Conservation (phyloP, 2,113 vertebrate species). For the Sinocyclocheilus anshuiensis region DNA sequence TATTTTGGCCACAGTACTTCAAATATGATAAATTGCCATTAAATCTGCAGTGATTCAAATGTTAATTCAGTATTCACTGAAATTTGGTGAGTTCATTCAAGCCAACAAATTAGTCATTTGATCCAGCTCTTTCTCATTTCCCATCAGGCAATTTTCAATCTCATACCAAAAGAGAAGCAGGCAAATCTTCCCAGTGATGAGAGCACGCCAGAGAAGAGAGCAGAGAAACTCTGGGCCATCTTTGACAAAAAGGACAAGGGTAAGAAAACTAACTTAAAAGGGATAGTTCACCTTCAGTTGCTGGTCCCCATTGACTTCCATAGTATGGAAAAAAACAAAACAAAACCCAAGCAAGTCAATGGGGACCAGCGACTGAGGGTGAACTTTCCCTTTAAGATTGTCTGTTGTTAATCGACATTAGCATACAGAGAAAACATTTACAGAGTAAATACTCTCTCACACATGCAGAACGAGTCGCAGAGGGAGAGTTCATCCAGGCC, state of each 20-base stretch:
- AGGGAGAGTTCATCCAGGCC: slow-evolving; percentile 71
- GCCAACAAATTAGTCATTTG: background rate
- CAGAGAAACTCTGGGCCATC: slow-evolving; percentile 70
- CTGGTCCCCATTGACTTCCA: too few relatives aligned
- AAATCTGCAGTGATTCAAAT: background rate
- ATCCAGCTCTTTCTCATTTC: background rate
- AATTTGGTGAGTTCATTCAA: background rate
- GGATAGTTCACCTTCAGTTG: too few relatives aligned
- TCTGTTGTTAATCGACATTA: background rate
- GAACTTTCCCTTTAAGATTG: too few relatives aligned
- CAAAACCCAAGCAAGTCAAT: too few relatives aligned
- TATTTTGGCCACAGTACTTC: too few relatives aligned
- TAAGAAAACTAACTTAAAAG: slow-evolving; percentile 48
- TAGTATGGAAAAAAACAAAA: too few relatives aligned
- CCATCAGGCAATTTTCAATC: slow-evolving; percentile 71
- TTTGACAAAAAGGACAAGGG: slow-evolving; percentile 69
- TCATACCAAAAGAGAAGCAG: slow-evolving; percentile 67
- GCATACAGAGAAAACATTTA: background rate
- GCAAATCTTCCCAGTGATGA: slow-evolving; percentile 59
- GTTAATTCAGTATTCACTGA: background rate
- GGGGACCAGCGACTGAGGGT: too few relatives aligned
- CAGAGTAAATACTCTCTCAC: background rate
- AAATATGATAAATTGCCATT: too few relatives aligned
- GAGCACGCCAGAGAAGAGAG: slow-evolving; percentile 72
- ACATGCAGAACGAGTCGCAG: slow-evolving; percentile 66